Evolutionary conservation across 1,140 invertebrate genomes (phyloP).

Genomic region (Caenorhabditis tropicalis): DNA sequence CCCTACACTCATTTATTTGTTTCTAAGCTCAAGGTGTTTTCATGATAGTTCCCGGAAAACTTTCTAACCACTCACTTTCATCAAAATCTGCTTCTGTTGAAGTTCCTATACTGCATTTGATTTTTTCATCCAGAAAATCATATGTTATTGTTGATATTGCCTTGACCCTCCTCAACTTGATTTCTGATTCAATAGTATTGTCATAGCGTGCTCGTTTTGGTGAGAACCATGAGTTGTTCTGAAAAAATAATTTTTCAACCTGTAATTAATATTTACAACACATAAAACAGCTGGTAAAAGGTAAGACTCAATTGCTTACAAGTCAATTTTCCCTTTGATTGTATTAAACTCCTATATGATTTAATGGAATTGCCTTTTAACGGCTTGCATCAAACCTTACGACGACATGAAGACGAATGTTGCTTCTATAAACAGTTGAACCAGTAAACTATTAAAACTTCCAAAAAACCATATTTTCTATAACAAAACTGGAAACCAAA

Average conservation of each 20-base stretch:
- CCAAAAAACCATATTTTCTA: too few species aligned
- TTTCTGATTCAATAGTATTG: background rate
- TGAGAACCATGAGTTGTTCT: background rate
- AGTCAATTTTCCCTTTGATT: too few species aligned
- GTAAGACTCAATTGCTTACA: too few species aligned
- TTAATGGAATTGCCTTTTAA: too few species aligned
- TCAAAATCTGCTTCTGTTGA: background rate
- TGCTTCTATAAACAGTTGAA: too few species aligned
- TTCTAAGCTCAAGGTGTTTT: conserved; percentile 6
- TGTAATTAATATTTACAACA: too few species aligned
- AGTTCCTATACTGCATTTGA: background rate
- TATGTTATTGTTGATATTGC: background rate
- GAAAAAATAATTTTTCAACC: background rate
- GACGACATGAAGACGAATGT: too few species aligned
- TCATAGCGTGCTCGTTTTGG: background rate
- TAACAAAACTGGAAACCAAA: too few species aligned
- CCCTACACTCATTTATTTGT: conserved; percentile 5
- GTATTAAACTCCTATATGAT: too few species aligned
- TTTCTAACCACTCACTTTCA: background rate
- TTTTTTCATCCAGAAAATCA: background rate
- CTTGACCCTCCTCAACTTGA: background rate
- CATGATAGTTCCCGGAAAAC: background rate
- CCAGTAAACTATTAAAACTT: too few species aligned
- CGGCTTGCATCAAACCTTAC: too few species aligned
- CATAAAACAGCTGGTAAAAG: too few species aligned